Conservation (phyloP, 2,888 invertebrate species). For the Suillia variegata region DNA sequence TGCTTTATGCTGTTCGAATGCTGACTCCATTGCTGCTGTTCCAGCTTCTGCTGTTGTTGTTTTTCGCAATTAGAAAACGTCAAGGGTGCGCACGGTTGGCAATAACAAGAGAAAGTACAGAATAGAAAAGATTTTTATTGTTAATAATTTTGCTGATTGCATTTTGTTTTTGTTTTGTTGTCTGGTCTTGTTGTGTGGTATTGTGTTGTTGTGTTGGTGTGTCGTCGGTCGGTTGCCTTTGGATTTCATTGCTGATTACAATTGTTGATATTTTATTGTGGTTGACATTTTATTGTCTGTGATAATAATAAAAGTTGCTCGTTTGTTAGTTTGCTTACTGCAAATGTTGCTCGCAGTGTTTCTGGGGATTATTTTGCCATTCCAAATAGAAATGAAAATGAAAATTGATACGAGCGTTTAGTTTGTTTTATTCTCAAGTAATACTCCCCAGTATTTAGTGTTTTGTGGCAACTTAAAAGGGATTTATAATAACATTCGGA, state of each 20-base stretch:
- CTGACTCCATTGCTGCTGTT: conserved; percentile 27
- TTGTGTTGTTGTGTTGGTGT: not conserved
- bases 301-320: not conserved
- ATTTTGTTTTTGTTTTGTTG: not conserved
- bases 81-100: too few relatives aligned
- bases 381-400: too few relatives aligned
- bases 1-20: conserved; percentile 55
- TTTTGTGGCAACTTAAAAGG: too few relatives aligned
- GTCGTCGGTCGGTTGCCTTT: not conserved
- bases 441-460: too few relatives aligned
- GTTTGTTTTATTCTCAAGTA: too few relatives aligned
- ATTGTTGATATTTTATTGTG: conserved; percentile 28
- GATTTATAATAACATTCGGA: too few relatives aligned
- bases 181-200: not conserved
- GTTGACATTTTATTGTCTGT: conserved; percentile 20
- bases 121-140: conserved; percentile 8
- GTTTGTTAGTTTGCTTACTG: too few relatives aligned
- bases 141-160: conserved; percentile 13
- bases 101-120: conserved; percentile 7
- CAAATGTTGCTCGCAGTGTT: too few relatives aligned
- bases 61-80: conserved; percentile 13
- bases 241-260: conserved; percentile 28
- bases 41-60: conserved; percentile 2
- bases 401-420: too few relatives aligned
- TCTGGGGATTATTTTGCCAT: not conserved